Evolutionary conservation across 2,113 vertebrate species (phyloP), one percentile per base, ranked within the genome.

Genomic region (Ophthalmolycus amberensis): DNA sequence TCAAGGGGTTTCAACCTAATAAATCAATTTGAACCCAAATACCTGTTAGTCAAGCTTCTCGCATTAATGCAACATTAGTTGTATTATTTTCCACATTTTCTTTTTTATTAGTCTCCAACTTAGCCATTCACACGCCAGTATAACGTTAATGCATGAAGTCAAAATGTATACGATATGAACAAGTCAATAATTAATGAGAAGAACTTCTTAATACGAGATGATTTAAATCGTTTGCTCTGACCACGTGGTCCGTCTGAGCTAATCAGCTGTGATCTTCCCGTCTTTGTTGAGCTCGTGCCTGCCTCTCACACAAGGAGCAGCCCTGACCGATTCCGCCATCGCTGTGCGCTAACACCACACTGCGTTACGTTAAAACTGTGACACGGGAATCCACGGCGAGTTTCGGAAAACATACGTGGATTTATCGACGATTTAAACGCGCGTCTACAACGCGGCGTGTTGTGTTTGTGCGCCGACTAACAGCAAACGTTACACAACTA

Each of bases 251-350:
- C 5, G 6, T 0, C 11, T 1, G 16, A 83, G 77, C 89, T 90
- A 90, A 89, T 91, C 82, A 80, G 85, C 85, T 0, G 16, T 15
- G 20, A 1, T 9, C 78, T 80, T 70, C 74, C 52, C 22, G 87
- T 76, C 94, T 95, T 94, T 94, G 94, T 94, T 93, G 88, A 75
- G 89, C 84, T 84, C 34, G 79, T 50, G 77, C 62, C 85, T 59
- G 74, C 79, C 68, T 60, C 83, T 77, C 68, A 1, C 64, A 60
- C 18, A 14, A 52, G 34, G 16, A 44, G 84, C 81, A 27, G 67
- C 75, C 14, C 75, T 6, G 29, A 10, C 77, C 9, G 74, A 38
- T 6, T 75, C 79, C 76, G 71, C 86, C 83, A 76, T 84, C 86
- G 76, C 85, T 27, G 68, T 1, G 10, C 3, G 27, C 46, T 1